A percentile compares a stretch with the other conserved stretches of the same genome.
phyloP scores from a whole-genome alignment of 2,888 invertebrate species.

The Andrena fulva region DNA sequence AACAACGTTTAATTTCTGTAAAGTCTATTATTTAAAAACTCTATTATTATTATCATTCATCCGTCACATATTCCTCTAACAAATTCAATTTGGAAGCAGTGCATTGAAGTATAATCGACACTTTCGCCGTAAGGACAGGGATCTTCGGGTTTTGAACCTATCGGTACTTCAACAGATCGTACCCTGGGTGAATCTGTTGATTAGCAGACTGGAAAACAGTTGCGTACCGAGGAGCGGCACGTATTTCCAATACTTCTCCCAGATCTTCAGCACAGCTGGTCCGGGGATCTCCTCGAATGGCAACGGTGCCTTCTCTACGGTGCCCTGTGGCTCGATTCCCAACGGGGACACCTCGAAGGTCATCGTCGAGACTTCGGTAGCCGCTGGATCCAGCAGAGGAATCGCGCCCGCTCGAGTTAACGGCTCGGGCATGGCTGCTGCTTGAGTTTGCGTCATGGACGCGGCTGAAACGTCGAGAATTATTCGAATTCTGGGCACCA shows the following conservation, averaged over 20 bases:
- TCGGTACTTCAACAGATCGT: conserved; percentile 73
- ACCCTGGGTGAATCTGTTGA: conserved; percentile 81
- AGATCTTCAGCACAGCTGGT: conserved; percentile 86
- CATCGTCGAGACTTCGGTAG: conserved; percentile 22
- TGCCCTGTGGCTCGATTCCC: conserved; percentile 4
- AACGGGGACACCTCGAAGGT: conserved; percentile 38
- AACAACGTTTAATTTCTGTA: background rate
- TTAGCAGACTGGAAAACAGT: conserved; percentile 82
- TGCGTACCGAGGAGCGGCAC: conserved; percentile 88
- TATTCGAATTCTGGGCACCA: background rate
- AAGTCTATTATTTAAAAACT: background rate
- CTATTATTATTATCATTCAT: background rate
- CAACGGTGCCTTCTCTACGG: conserved; percentile 71
- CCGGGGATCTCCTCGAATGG: conserved; percentile 89
- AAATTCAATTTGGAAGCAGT: background rate
- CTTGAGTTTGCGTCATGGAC: conserved; percentile 53
- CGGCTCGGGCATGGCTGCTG: conserved; percentile 43
- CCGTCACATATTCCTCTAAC: background rate
- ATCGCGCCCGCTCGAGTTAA: conserved; percentile 50
- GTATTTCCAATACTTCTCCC: conserved; percentile 87
- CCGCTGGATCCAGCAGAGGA: conserved; percentile 61
- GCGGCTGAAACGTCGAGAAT: conserved; percentile 42
- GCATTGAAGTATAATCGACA: background rate
- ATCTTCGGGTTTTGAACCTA: conserved; percentile 57
- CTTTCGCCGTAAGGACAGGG: background rate